Base-by-base conservation (phyloP, 2,113 vertebrate genomes). In the Indicator indicator region DNA sequence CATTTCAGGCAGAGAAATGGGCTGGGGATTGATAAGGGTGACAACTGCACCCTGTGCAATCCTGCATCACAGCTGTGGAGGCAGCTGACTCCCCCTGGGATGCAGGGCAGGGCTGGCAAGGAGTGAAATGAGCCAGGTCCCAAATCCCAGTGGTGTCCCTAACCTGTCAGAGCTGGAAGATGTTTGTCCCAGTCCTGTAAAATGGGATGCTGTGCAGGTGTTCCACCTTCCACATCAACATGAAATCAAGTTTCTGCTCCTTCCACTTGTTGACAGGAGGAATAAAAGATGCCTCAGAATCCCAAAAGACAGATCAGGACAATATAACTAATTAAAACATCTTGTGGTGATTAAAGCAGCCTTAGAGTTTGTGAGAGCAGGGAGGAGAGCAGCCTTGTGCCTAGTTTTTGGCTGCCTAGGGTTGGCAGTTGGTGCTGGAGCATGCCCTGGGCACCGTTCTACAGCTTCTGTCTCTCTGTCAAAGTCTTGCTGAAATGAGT, bases 21-120 rank as follows among this genome's bases (percentile, higher is more conserved):
- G 44, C 70, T 26, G 30, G 46, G 52, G 83, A 6, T 44, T n/a
- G 55, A 6, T 6, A 3, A 86, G 6, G 30, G 52, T 54, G 28
- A 26, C 70, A 68, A 52, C 38, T 10, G 13, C n/a, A 83, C 60
- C 64, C 55, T 9, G 0, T 12, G 52, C 1, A 2, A 38, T 54
- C 18, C 44, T 44, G 32, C 19, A 3, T 3, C 1, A 0, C 8
- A 6, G 5, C 78, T 4, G 3, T 9, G 60, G 46, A 52, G 48
- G 52, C 63, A 64, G 13, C 54, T 27, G 67, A 14, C 27, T 82
- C 30, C 58, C 50, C 50, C 23, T 26, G 50, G 50, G 23, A 13
- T 24, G 50, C 23, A 52, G 50, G n/a, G 33, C 33, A 62, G 68
- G 14, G 72, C 55, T 76, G 83, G 59, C 19, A 21, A 2, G 9